Evolutionary conservation across 2,113 vertebrate species (phyloP), one percentile per base, ranked within the genome.

Genomic region (Prochilodus magdalenae): DNA sequence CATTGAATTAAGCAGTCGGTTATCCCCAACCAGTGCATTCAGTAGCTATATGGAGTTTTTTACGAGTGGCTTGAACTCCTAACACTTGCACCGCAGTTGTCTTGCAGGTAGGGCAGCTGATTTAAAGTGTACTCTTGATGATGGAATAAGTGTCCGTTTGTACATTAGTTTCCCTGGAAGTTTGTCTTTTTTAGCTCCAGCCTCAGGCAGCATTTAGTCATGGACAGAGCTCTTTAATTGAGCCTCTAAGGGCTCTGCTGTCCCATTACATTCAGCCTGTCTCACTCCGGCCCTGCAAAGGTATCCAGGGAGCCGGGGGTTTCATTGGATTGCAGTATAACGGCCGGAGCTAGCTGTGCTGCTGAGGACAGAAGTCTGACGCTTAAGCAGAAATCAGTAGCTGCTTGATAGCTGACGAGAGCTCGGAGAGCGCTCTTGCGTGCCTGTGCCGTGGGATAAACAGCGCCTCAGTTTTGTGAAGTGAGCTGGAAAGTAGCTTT

Each of bases 201-300:
- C 83, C 83, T 60, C 33, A 72, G 81, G 85, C 84, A 49, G 55
- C 70, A 3, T 85, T 88, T 87, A 87, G 86, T 88, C 83, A 88
- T 63, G 40, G 85, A 75, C 75, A 15, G 79, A 76, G 71, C 73
- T 79, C 53, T 83, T 81, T 90, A 90, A 90, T 88, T 89, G 81
- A 83, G 86, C 83, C 88, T 85, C 79, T 51, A 82, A 87, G 88
- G 82, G 82, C 84, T 79, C 76, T 79, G 77, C 75, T 73, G 70
- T 86, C 49, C 81, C 70, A 77, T 84, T 86, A 87, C 73, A 80
- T 85, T 80, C 77, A 65, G 70, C 85, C 81, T 63, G 80, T 89
- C 78, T 80, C 80, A 83, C 81, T 77, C 51, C 29, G n/a, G 66
- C 44, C 18, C 75, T n/a, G 75, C 57, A 80, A 73, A 79, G 60